Percentiles rank a stretch among this genome's conserved stretches.
phyloP scores from a whole-genome alignment of 2,797 vertebrate genomes.

The Philypnodon macrostomus region DNA sequence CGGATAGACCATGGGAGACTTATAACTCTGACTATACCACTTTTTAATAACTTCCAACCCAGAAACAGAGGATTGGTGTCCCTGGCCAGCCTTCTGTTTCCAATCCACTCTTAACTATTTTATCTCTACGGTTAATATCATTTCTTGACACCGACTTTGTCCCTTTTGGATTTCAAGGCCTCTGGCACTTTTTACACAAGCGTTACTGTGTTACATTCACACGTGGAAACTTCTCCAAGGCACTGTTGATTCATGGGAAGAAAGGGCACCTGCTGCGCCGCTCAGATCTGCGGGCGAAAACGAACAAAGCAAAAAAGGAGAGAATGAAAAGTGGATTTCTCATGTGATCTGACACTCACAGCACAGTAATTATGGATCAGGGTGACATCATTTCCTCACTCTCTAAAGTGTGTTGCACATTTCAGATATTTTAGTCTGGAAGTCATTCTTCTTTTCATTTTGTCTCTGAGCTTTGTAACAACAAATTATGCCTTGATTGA shows the following conservation, averaged over 20 bases:
- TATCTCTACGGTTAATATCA: constrained; percentile 65
- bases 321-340: constrained; percentile 57
- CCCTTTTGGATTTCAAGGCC: constrained; percentile 46
- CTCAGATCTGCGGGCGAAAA: constrained; percentile 28
- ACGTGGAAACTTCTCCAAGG: constrained; percentile 59
- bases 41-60: constrained; percentile 63
- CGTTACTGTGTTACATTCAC: constrained; percentile 59
- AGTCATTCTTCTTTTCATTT: constrained; percentile 36
- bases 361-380: constrained; percentile 40
- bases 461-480: constrained; percentile 30
- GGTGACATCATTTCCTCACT: constrained; percentile 71
- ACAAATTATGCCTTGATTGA: constrained; percentile 25
- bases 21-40: constrained; percentile 49
- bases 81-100: constrained; percentile 59
- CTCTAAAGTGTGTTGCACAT: constrained; percentile 37
- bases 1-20: constrained; percentile 58
- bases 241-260: constrained; percentile 49
- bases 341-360: constrained; percentile 55
- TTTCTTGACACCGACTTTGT: constrained; percentile 45
- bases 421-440: constrained; percentile 67
- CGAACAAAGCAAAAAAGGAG: constrained; percentile 34
- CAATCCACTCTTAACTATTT: constrained; percentile 61
- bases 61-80: constrained; percentile 47
- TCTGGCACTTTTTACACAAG: constrained; percentile 53
- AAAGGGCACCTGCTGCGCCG: constrained; percentile 56